Conservation (phyloP, 2,797 vertebrate genomes). For the Fratercula arctica region DNA sequence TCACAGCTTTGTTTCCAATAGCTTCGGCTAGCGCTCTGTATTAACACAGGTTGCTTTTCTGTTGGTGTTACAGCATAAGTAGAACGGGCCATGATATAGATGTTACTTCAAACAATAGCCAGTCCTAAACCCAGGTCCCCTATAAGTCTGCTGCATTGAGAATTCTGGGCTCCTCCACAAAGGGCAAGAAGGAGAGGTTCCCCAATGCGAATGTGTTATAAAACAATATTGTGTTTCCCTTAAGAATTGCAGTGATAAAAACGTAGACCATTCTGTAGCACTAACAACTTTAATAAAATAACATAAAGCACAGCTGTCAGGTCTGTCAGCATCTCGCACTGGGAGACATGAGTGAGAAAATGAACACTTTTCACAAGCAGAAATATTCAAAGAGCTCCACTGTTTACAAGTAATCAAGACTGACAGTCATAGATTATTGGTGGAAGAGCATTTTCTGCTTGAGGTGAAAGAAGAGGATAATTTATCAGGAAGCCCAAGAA, state of each 20-base stretch:
- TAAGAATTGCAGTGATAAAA: constrained; percentile 52
- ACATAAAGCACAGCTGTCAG: constrained; percentile 63
- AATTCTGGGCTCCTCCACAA: not conserved
- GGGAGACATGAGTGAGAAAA: constrained; percentile 50
- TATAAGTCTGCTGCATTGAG: not conserved
- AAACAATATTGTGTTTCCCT: constrained; percentile 49
- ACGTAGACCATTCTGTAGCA: not conserved
- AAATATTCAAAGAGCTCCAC: constrained; percentile 69
- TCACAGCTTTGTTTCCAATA: constrained; percentile 34
- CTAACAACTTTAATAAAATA: constrained; percentile 65
- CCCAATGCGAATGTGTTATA: constrained; percentile 7
- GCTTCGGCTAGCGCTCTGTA: not conserved
- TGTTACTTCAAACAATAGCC: not conserved
- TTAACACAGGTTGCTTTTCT: constrained; percentile 13
- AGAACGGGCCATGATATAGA: not conserved
- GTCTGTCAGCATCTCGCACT: constrained; percentile 39
- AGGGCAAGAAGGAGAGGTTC: not conserved
- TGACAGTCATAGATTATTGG: constrained; percentile 61
- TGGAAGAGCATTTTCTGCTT: constrained; percentile 66
- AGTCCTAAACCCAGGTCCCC: not conserved
- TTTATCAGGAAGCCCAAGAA: constrained; percentile 64
- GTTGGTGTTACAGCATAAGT: not conserved
- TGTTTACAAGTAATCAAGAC: constrained; percentile 69
- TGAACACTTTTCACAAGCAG: constrained; percentile 58
- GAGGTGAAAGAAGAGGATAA: constrained; percentile 67